Conservation (phyloP, 2,888 invertebrate species). For the Hermaeophaga mercurialis region DNA sequence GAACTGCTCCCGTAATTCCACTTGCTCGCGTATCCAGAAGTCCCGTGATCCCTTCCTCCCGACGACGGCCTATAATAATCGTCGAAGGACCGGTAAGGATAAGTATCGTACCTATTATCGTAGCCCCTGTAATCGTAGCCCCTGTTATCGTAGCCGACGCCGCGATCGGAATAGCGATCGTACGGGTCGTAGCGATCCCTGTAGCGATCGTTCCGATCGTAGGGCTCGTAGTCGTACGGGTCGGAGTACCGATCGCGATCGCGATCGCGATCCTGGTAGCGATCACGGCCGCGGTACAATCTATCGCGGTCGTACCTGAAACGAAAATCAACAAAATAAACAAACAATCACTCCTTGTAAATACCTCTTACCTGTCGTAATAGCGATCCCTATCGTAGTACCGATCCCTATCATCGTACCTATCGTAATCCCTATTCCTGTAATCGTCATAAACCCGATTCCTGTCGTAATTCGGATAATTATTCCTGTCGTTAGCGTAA, state of each 20-base stretch:
- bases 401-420: slow-evolving; percentile 30
- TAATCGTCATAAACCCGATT: slow-evolving; percentile 18
- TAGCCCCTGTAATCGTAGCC: slow-evolving; percentile 60
- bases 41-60: slow-evolving; percentile 57
- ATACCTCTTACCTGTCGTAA: slow-evolving; percentile 22
- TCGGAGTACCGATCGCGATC: slow-evolving; percentile 27
- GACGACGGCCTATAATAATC: slow-evolving; percentile 63
- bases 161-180: slow-evolving; percentile 45
- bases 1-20: slow-evolving; percentile 45
- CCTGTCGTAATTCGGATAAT: slow-evolving; percentile 36
- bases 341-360: neutral
- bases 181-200: slow-evolving; percentile 39
- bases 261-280: slow-evolving; percentile 27
- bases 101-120: slow-evolving; percentile 55
- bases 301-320: slow-evolving; percentile 31
- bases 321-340: no score
- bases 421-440: slow-evolving; percentile 12
- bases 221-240: slow-evolving; percentile 25
- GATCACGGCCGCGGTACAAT: slow-evolving; percentile 23
- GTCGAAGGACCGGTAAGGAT: slow-evolving; percentile 62
- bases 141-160: slow-evolving; percentile 48
- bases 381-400: slow-evolving; percentile 25
- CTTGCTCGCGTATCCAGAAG: slow-evolving; percentile 42
- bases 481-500: neutral
- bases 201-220: slow-evolving; percentile 21